Evolutionary conservation across 2,888 invertebrate genomes (phyloP).

Genomic region (Heliconius aoede): DNA sequence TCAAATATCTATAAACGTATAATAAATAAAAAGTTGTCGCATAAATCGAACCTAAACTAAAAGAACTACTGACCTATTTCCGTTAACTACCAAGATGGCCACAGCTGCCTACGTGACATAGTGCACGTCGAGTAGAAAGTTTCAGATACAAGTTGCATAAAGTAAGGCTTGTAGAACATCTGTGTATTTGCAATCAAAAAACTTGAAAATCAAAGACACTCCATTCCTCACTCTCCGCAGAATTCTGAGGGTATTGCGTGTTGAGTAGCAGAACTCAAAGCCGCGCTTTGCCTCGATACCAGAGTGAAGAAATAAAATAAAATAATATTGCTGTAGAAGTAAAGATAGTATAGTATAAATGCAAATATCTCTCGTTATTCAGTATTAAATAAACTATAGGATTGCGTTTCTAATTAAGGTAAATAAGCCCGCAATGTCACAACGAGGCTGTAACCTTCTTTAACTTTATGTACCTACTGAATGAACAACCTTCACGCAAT

Average conservation of each 20-base stretch:
- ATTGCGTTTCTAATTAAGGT: constrained; percentile 10
- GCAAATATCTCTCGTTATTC: not conserved
- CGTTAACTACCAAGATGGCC: not conserved
- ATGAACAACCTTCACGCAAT: not conserved
- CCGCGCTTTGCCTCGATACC: not conserved
- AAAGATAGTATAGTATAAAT: too few species aligned
- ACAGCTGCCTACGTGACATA: constrained; percentile 3
- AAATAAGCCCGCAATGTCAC: constrained; percentile 11
- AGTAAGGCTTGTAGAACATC: not conserved
- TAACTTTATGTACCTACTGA: not conserved
- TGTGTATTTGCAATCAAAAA: too few species aligned
- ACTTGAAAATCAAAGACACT: too few species aligned
- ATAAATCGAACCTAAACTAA: not conserved
- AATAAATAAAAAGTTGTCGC: not conserved
- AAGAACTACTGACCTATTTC: constrained; percentile 1
- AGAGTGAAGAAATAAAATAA: not conserved
- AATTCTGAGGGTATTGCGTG: too few species aligned
- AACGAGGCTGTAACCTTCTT: constrained; percentile 17
- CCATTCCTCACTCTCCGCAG: too few species aligned
- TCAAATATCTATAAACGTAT: too few species aligned
- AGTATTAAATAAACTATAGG: not conserved
- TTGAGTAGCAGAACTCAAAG: too few species aligned
- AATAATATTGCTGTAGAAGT: not conserved
- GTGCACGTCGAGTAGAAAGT: constrained; percentile 5
- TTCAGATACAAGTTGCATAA: not conserved